A percentile compares a stretch with the other conserved stretches of the same genome.
Evolutionary conservation across 2,113 vertebrate species (phyloP).

Genomic region (Sebastes schlegelii): DNA sequence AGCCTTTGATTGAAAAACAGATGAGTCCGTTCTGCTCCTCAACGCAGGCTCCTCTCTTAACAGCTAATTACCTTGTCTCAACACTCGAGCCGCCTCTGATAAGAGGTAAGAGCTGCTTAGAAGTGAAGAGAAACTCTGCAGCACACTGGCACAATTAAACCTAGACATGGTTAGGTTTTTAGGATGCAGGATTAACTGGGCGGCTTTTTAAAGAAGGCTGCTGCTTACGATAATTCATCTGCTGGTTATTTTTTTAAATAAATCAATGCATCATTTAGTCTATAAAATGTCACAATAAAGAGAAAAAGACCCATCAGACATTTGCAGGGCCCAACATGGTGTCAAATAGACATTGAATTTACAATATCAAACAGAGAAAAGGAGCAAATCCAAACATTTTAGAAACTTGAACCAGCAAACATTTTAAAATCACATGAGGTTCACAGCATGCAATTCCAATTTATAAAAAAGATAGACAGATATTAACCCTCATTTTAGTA

Average conservation of each 20-base stretch:
- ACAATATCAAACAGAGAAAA: background rate
- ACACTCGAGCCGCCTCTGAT: slow-evolving; percentile 27
- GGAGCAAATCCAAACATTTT: background rate
- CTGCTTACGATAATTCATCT: background rate
- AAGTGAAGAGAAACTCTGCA: slow-evolving; percentile 21
- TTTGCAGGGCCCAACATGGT: background rate
- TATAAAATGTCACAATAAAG: background rate
- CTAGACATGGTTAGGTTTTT: background rate
- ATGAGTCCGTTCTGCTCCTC: slow-evolving; percentile 46
- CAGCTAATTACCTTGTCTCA: slow-evolving; percentile 65
- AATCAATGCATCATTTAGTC: background rate
- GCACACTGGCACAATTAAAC: slow-evolving; percentile 28
- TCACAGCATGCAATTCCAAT: background rate
- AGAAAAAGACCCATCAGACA: background rate
- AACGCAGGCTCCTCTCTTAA: slow-evolving; percentile 49
- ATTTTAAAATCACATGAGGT: background rate
- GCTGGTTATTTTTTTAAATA: background rate
- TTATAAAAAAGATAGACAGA: background rate
- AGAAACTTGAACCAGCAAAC: background rate
- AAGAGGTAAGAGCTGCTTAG: slow-evolving; percentile 43
- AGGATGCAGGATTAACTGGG: background rate
- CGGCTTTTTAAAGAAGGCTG: background rate
- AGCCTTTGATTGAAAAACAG: slow-evolving; percentile 52
- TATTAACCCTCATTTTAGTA: background rate
- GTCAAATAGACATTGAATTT: background rate